phyloP scores from a whole-genome alignment of 2,797 vertebrate species.

The Bucorvus abyssinicus region DNA sequence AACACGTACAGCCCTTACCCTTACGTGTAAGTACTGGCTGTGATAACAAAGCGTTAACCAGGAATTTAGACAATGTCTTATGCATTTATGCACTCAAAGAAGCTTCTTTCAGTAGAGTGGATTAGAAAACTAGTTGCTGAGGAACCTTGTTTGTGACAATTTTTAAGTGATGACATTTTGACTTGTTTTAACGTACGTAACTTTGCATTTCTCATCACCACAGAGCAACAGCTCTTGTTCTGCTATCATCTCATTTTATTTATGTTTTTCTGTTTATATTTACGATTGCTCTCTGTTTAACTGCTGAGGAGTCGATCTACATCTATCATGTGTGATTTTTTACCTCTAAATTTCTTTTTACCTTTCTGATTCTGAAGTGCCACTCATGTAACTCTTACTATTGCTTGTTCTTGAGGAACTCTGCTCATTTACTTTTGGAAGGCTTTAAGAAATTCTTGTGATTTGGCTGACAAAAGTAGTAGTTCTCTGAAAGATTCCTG shows the following conservation, averaged over 20 bases:
- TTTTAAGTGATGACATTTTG: neutral
- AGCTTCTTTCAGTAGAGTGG: neutral
- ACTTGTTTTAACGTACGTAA: neutral
- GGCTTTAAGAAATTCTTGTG: neutral
- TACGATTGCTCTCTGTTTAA: neutral
- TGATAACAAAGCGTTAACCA: neutral
- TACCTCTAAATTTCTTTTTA: neutral
- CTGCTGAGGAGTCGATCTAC: neutral
- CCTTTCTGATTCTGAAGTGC: neutral
- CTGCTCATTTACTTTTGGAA: neutral
- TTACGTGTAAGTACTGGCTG: neutral
- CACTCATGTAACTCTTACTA: neutral
- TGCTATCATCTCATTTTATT: neutral
- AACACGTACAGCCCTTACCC: neutral
- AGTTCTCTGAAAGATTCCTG: neutral
- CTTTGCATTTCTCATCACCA: neutral
- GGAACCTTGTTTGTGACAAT: neutral
- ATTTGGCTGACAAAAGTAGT: neutral
- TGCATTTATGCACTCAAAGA: neutral
- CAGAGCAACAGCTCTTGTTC: neutral
- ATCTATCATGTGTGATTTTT: neutral
- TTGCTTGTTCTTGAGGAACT: neutral
- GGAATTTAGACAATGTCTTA: neutral
- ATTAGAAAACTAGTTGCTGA: constrained; percentile 3
- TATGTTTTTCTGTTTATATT: neutral